These are phyloP conservation scores for Lepidonotus clava DNA, from an alignment of 2,888 invertebrate species.

Conservation along the genomic window DNA sequence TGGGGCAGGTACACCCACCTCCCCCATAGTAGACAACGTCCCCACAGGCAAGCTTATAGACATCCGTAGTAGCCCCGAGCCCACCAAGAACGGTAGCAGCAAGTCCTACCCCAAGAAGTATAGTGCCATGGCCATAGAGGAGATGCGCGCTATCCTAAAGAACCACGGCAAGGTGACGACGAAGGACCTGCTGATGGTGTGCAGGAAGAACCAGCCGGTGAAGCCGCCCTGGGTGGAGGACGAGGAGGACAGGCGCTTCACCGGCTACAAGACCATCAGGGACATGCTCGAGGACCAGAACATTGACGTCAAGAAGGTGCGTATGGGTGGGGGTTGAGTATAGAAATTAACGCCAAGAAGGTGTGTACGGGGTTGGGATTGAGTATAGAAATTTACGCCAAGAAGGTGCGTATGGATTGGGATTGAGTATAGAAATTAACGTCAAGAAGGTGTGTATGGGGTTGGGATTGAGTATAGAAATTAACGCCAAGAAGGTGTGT, in stretches of 20 bases:
- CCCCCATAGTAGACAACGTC: conserved; percentile 43
- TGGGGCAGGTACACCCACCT: neutral
- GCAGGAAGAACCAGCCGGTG: conserved; percentile 69
- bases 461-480: too few species aligned
- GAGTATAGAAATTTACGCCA: too few species aligned
- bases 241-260: conserved; percentile 61
- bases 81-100: neutral
- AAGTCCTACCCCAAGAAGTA: conserved; percentile 53
- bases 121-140: conserved; percentile 59
- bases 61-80: conserved; percentile 29
- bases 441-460: too few species aligned
- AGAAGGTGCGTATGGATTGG: too few species aligned
- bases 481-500: too few species aligned
- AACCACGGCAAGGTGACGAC: conserved; percentile 73
- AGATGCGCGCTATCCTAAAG: conserved; percentile 65
- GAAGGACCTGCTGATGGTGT: conserved; percentile 74
- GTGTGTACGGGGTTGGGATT: too few species aligned
- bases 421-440: too few species aligned
- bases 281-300: conserved; percentile 54
- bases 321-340: too few species aligned
- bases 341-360: too few species aligned
- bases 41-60: conserved; percentile 37
- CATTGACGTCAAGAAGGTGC: conserved; percentile 58
- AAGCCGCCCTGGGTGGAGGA: conserved; percentile 72
- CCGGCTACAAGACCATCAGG: conserved; percentile 49